These are phyloP conservation scores for Drosophila percnosoma DNA, from an alignment of 2,888 invertebrate genomes.

Conservation along the genomic window DNA sequence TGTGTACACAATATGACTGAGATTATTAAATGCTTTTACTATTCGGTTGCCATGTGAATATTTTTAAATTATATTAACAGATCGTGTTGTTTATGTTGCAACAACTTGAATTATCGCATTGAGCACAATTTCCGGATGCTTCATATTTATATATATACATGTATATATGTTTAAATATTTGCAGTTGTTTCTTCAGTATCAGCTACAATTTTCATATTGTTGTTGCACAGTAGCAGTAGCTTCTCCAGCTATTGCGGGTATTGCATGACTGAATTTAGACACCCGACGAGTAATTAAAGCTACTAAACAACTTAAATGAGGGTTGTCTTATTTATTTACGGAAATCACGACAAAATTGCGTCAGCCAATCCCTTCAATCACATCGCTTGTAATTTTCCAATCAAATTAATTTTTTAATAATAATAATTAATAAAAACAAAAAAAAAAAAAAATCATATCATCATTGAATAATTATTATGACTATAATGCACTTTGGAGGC, in stretches of 20 bases:
- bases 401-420: not conserved
- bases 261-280: constrained; percentile 38
- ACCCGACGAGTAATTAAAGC: constrained; percentile 42
- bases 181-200: constrained; percentile 5
- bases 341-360: constrained; percentile 1
- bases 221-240: constrained; percentile 23
- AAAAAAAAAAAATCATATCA: not conserved
- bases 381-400: not conserved
- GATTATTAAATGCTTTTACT: constrained; percentile 20
- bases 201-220: constrained; percentile 5
- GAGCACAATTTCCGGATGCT: constrained; percentile 13
- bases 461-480: not conserved
- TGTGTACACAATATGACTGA: not conserved
- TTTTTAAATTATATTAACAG: constrained; percentile 3
- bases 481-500: not conserved
- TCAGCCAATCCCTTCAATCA: constrained; percentile 36
- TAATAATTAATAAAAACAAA: not conserved
- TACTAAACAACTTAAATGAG: constrained; percentile 26
- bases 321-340: constrained; percentile 8
- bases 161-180: not conserved
- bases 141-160: not conserved
- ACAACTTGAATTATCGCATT: not conserved
- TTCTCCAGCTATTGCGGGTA: constrained; percentile 25
- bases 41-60: constrained; percentile 2
- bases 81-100: constrained; percentile 18